Conservation (phyloP, 1,140 invertebrate genomes). For the Ips typographus region DNA sequence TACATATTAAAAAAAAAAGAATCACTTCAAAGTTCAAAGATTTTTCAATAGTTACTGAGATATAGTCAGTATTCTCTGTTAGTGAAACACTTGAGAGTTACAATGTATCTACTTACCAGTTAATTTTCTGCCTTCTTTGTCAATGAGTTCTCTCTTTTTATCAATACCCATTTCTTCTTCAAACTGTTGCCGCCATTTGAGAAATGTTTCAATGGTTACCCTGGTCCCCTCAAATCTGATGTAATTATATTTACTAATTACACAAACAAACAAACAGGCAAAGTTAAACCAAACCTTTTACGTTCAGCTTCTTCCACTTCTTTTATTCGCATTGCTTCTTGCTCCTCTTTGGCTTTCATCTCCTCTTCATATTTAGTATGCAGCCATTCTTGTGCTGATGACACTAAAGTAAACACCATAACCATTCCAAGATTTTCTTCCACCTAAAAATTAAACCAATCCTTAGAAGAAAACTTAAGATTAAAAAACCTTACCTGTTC, state of each 20-base stretch:
- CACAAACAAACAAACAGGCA: too few species aligned
- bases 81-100: too few species aligned
- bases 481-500: slow-evolving; percentile 60
- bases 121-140: slow-evolving; percentile 72
- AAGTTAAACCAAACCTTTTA: slow-evolving; percentile 55
- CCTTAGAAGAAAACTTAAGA: not conserved
- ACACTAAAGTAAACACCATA: slow-evolving; percentile 96
- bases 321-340: slow-evolving; percentile 64
- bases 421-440: slow-evolving; percentile 91
- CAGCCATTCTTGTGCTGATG: slow-evolving; percentile 89
- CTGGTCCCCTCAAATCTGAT: slow-evolving; percentile 87
- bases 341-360: slow-evolving; percentile 72
- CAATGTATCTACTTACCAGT: too few species aligned
- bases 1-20: too few species aligned
- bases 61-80: too few species aligned
- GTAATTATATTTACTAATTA: slow-evolving; percentile 16
- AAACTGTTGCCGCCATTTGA: slow-evolving; percentile 92
- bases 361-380: slow-evolving; percentile 80
- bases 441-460: slow-evolving; percentile 16
- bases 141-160: slow-evolving; percentile 69
- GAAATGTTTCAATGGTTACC: slow-evolving; percentile 94
- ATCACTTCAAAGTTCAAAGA: too few species aligned
- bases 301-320: slow-evolving; percentile 86
- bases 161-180: slow-evolving; percentile 83
- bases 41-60: too few species aligned